Percentiles rank a stretch among this genome's conserved stretches.
Evolutionary conservation across 1,140 invertebrate species (phyloP).

Genomic region (Trinorchestia longiramus): DNA sequence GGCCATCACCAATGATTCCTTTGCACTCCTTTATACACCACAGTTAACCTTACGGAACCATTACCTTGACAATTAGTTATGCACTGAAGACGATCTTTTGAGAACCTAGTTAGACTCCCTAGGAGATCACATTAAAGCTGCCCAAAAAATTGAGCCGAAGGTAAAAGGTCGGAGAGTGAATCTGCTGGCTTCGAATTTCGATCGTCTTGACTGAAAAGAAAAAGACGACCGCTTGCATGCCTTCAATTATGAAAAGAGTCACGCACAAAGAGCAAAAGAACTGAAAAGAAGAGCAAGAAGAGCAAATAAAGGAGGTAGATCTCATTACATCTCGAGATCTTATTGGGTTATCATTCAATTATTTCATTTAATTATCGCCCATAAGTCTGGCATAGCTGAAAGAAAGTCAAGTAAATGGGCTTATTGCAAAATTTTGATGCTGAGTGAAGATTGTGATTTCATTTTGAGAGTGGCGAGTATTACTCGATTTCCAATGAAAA

Average conservation of each 20-base stretch:
- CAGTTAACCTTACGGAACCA: not conserved
- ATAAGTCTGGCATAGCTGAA: not conserved
- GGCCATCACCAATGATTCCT: too few species aligned
- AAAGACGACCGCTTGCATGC: constrained; percentile 13
- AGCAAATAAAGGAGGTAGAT: not conserved
- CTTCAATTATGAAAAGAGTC: constrained; percentile 30
- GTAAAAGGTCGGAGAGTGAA: constrained; percentile 13
- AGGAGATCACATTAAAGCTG: constrained; percentile 10
- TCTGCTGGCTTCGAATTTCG: not conserved
- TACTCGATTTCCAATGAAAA: not conserved
- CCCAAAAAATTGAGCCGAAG: constrained; percentile 19
- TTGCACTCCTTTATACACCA: too few species aligned
- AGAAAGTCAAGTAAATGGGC: not conserved
- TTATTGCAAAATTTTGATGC: not conserved
- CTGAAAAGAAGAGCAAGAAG: not conserved
- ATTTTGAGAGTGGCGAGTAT: not conserved
- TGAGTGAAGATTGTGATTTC: not conserved
- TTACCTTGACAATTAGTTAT: not conserved
- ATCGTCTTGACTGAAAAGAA: constrained; percentile 2
- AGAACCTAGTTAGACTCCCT: not conserved
- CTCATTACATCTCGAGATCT: not conserved
- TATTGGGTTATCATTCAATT: constrained; percentile 9
- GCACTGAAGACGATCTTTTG: not conserved
- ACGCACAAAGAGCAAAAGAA: constrained; percentile 23
- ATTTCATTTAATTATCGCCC: not conserved